Evolutionary conservation across 2,888 invertebrate species (phyloP).

Genomic region (Drosophila neoperkinsi): DNA sequence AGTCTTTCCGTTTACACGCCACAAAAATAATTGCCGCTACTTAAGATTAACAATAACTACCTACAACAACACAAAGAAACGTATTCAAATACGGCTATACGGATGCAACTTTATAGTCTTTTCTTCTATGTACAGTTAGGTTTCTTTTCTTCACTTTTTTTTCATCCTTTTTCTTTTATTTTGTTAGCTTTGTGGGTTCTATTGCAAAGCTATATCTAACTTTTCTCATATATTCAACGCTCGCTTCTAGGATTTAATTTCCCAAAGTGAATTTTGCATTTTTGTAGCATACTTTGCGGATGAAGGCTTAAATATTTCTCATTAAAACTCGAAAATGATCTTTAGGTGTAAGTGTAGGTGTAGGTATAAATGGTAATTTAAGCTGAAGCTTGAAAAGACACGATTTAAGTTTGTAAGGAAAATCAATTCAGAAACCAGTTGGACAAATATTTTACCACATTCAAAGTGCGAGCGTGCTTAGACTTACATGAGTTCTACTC

Average conservation of each 20-base stretch:
- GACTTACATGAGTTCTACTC: slow-evolving; percentile 14
- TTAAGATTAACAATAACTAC: slow-evolving; percentile 68
- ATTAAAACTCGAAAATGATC: background rate
- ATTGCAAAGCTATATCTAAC: slow-evolving; percentile 7
- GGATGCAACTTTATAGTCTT: slow-evolving; percentile 10
- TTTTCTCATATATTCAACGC: slow-evolving; percentile 3
- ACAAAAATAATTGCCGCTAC: slow-evolving; percentile 81
- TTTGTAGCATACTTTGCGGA: slow-evolving; percentile 36
- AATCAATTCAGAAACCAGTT: background rate
- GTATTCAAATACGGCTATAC: slow-evolving; percentile 17
- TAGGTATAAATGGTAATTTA: background rate
- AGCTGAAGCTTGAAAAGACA: background rate
- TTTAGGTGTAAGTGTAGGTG: background rate
- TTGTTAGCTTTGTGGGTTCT: slow-evolving; percentile 31
- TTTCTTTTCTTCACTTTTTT: slow-evolving; percentile 5
- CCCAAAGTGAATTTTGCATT: background rate
- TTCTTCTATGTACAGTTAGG: slow-evolving; percentile 46
- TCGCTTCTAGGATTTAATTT: slow-evolving; percentile 3
- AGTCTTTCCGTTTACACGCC: slow-evolving; percentile 80
- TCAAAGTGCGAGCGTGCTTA: slow-evolving; percentile 17
- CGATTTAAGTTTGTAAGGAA: slow-evolving; percentile 3
- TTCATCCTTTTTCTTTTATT: slow-evolving; percentile 11
- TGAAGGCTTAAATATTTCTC: background rate
- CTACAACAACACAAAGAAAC: slow-evolving; percentile 46
- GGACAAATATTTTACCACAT: slow-evolving; percentile 1